A percentile compares a stretch with the other conserved stretches of the same genome.
Conservation (phyloP, 2,113 vertebrate genomes). For the Hipposideros armiger region DNA sequence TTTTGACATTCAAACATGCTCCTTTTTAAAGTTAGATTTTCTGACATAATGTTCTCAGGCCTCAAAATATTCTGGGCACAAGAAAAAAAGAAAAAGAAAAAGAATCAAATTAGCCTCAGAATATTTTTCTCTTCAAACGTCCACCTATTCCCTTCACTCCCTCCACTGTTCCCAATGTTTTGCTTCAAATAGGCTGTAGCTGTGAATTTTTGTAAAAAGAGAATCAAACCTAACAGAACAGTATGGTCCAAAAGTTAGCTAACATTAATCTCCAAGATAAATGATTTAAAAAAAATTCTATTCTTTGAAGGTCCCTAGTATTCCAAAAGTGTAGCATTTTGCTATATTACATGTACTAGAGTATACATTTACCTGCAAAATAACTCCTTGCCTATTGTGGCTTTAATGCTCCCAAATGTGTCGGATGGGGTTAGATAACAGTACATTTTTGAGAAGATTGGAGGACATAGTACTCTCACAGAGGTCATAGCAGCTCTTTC, state of each 20-base stretch:
- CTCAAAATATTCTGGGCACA: not conserved
- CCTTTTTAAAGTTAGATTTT: constrained; percentile 66
- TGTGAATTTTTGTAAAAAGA: constrained; percentile 1
- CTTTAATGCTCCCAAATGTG: not conserved
- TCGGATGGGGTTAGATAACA: not conserved
- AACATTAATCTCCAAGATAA: constrained; percentile 22
- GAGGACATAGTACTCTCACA: not conserved
- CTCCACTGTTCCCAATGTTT: not conserved
- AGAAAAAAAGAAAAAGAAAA: not conserved
- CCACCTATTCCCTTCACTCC: not conserved
- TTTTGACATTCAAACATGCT: not conserved
- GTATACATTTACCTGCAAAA: not conserved
- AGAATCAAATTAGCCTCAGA: constrained; percentile 48
- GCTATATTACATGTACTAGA: not conserved
- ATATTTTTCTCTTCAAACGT: constrained; percentile 47
- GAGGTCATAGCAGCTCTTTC: not conserved
- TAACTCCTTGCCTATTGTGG: not conserved
- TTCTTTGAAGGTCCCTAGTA: not conserved
- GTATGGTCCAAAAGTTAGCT: not conserved
- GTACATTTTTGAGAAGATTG: not conserved
- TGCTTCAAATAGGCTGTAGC: not conserved
- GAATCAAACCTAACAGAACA: not conserved
- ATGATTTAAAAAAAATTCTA: not conserved
- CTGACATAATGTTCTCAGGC: not conserved
- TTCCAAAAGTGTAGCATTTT: constrained; percentile 12